Evolutionary conservation across 2,797 vertebrate genomes (phyloP).

Genomic region (Myoxocephalus aenaeus): DNA sequence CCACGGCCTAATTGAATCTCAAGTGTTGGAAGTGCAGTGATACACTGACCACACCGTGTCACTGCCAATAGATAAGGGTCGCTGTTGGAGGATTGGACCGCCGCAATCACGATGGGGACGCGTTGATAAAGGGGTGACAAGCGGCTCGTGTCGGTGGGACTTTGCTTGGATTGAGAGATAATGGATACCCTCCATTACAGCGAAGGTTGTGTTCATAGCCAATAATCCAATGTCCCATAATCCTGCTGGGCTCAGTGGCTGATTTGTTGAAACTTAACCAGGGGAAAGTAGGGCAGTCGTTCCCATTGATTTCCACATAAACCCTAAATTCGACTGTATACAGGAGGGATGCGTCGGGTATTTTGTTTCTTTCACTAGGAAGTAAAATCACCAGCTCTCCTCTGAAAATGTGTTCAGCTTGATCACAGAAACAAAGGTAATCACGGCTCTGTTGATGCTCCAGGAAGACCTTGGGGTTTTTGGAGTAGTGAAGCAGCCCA

Average conservation of each 20-base stretch:
- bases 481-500: slow-evolving; percentile 12
- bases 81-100: slow-evolving; percentile 65
- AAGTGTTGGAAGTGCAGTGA: slow-evolving; percentile 75
- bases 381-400: background rate
- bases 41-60: slow-evolving; percentile 74
- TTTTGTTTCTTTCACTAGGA: background rate
- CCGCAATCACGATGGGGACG: slow-evolving; percentile 65
- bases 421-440: slow-evolving; percentile 11
- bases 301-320: slow-evolving; percentile 24
- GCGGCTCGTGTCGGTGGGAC: slow-evolving; percentile 46
- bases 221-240: slow-evolving; percentile 67
- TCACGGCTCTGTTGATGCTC: slow-evolving; percentile 13
- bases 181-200: slow-evolving; percentile 67
- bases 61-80: slow-evolving; percentile 76
- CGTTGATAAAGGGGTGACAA: slow-evolving; percentile 68
- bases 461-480: slow-evolving; percentile 2
- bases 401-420: background rate
- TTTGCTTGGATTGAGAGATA: slow-evolving; percentile 67
- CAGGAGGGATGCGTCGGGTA: background rate
- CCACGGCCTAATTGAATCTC: slow-evolving; percentile 80
- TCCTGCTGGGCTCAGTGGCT: slow-evolving; percentile 48
- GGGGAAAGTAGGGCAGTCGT: slow-evolving; percentile 44
- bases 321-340: slow-evolving; percentile 11
- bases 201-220: slow-evolving; percentile 58
- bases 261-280: slow-evolving; percentile 62